A percentile compares a stretch with the other conserved stretches of the same genome.
phyloP scores from a whole-genome alignment of 2,888 invertebrate genomes.

The Phortica magna region DNA sequence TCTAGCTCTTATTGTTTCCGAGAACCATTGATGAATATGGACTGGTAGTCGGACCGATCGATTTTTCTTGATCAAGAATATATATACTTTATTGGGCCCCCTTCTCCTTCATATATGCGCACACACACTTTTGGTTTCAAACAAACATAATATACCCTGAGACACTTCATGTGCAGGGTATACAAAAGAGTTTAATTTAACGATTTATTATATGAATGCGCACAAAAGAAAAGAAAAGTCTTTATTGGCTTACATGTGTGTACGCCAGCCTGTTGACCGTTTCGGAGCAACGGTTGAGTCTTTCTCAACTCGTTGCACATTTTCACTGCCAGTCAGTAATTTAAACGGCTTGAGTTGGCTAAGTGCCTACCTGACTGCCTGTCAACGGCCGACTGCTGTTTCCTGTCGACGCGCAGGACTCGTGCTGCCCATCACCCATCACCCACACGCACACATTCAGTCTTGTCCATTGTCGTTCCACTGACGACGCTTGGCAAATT shows the following conservation, averaged over 20 bases:
- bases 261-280: neutral
- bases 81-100: no score
- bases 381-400: neutral
- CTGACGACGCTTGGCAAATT: conserved; percentile 62
- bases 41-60: no score
- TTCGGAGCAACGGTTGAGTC: neutral
- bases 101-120: no score
- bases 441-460: conserved; percentile 1
- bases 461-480: neutral
- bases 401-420: neutral
- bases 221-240: neutral
- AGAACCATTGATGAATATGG: no score
- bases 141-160: no score
- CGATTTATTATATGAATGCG: neutral
- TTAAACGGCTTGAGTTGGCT: neutral
- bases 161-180: no score
- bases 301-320: neutral
- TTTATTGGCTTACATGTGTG: neutral
- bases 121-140: no score
- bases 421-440: neutral
- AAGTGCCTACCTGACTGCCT: neutral
- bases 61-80: no score
- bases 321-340: neutral
- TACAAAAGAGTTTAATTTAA: neutral
- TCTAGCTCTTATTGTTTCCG: no score